phyloP scores from a whole-genome alignment of 2,888 invertebrate genomes.

The Morpho deidamia region DNA sequence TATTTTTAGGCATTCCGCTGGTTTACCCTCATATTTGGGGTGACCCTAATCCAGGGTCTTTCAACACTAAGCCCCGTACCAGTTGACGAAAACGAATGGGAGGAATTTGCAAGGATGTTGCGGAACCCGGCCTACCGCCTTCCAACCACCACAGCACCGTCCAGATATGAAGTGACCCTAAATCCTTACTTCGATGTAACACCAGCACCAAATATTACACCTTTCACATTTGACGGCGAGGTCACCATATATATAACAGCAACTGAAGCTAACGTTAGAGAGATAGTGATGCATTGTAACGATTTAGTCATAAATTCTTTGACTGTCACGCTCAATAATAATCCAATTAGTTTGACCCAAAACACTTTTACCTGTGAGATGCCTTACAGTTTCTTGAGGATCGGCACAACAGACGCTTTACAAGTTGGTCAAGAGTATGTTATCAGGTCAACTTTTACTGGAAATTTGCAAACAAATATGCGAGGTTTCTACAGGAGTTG shows the following conservation, averaged over 20 bases:
- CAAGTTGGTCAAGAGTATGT: constrained; percentile 66
- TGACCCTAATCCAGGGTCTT: constrained; percentile 45
- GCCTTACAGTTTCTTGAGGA: constrained; percentile 47
- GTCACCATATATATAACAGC: constrained; percentile 48
- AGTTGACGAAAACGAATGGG: constrained; percentile 57
- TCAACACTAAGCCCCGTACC: constrained; percentile 49
- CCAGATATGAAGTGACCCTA: constrained; percentile 71
- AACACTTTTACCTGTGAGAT: constrained; percentile 41
- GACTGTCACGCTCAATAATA: constrained; percentile 42
- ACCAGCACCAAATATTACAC: constrained; percentile 26
- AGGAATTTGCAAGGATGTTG: constrained; percentile 38
- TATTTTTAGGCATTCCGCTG: constrained; percentile 46
- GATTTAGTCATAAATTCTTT: constrained; percentile 51
- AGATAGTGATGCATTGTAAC: constrained; percentile 62
- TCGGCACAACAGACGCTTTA: constrained; percentile 34
- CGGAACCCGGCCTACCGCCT: constrained; percentile 59
- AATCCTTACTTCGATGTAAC: constrained; percentile 62
- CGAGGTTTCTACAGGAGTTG: constrained; percentile 90
- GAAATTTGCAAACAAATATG: constrained; percentile 83
- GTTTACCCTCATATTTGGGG: constrained; percentile 43
- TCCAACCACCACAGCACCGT: constrained; percentile 66
- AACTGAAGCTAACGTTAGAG: constrained; percentile 30
- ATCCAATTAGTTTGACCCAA: constrained; percentile 30
- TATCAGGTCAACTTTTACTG: constrained; percentile 81
- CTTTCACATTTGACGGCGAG: constrained; percentile 63